Percentiles rank a stretch among this genome's conserved stretches.
Conservation (phyloP, 2,797 vertebrate genomes). For the Enteromius afrohamiltoni region DNA sequence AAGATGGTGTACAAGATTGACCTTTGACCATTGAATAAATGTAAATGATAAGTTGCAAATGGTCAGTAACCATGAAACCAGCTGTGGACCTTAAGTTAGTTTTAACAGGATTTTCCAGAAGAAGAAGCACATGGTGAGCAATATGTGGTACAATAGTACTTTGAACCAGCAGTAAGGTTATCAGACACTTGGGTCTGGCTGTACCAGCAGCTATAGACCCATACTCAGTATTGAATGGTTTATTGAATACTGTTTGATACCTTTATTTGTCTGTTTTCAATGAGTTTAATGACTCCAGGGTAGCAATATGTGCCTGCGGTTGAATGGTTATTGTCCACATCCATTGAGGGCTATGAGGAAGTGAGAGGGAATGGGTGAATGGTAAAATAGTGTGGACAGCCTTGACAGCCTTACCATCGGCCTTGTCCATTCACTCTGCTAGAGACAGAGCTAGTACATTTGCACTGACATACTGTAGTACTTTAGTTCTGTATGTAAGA, state of each 20-base stretch:
- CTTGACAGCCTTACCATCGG: conserved; percentile 44
- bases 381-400: conserved; percentile 10
- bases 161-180: conserved; percentile 14
- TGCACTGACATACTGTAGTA: conserved; percentile 28
- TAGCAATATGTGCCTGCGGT: conserved; percentile 40
- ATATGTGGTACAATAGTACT: not conserved
- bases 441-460: conserved; percentile 21
- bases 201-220: conserved; percentile 40
- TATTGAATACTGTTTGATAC: conserved; percentile 55
- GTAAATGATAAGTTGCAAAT: not conserved
- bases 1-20: not conserved
- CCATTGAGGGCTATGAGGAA: conserved; percentile 10
- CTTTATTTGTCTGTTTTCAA: conserved; percentile 52
- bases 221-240: conserved; percentile 50
- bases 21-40: not conserved
- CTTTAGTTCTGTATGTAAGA: conserved; percentile 4
- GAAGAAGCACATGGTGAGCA: not conserved
- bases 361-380: not conserved
- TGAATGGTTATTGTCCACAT: conserved; percentile 54
- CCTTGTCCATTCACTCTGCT: conserved; percentile 57
- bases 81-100: not conserved
- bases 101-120: not conserved
- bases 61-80: not conserved
- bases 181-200: conserved; percentile 14
- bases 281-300: conserved; percentile 53